Evolutionary conservation across 2,888 invertebrate species (phyloP).

Genomic region (Uropetala carovei): DNA sequence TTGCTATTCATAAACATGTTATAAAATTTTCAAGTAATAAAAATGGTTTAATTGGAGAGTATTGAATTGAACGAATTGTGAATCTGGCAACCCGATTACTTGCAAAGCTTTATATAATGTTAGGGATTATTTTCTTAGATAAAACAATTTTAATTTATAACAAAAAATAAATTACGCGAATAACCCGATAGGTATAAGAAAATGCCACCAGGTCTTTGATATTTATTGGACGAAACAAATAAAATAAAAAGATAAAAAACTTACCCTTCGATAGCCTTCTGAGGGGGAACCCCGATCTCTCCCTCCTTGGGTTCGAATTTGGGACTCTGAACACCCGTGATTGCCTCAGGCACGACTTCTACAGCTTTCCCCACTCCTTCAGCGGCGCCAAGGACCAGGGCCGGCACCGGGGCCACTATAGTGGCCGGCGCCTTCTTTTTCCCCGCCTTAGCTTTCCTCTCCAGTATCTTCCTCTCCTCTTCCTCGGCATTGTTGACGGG

Average conservation of each 20-base stretch:
- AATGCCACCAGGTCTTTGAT: too few relatives aligned
- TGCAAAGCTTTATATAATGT: too few relatives aligned
- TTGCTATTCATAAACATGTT: too few relatives aligned
- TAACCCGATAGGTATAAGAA: too few relatives aligned
- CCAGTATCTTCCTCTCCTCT: constrained; percentile 70
- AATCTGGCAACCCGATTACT: too few relatives aligned
- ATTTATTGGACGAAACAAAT: too few relatives aligned
- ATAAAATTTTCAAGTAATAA: too few relatives aligned
- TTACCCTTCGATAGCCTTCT: constrained; percentile 65
- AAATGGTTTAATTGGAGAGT: too few relatives aligned
- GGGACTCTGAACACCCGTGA: constrained; percentile 67
- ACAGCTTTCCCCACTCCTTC: constrained; percentile 65
- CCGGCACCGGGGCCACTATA: constrained; percentile 69
- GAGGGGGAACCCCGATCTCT: constrained; percentile 66
- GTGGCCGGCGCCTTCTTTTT: constrained; percentile 68
- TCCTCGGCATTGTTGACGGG: constrained; percentile 68
- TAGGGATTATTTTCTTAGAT: too few relatives aligned
- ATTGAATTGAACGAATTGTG: too few relatives aligned
- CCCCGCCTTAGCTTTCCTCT: constrained; percentile 66
- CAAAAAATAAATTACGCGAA: too few relatives aligned
- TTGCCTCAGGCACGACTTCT: constrained; percentile 67
- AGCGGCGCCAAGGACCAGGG: constrained; percentile 44
- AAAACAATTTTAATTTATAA: too few relatives aligned
- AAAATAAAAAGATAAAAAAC: not conserved
- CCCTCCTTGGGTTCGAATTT: constrained; percentile 66